Evolutionary conservation across 1,140 invertebrate species (phyloP).

Genomic region (Archivesica marissinica): DNA sequence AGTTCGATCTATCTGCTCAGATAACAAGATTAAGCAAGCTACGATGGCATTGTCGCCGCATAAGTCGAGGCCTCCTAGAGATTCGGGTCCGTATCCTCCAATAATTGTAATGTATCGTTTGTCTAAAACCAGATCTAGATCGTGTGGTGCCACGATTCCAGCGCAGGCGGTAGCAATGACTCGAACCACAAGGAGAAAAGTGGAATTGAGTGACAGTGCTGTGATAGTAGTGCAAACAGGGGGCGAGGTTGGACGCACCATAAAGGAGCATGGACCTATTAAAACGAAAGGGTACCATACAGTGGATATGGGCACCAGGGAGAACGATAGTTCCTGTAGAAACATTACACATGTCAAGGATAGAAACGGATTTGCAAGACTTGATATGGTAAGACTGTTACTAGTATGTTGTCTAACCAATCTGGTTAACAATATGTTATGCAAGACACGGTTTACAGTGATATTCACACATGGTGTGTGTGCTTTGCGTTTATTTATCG

Average conservation of each 20-base stretch:
- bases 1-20: background rate
- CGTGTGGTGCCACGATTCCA: conserved; percentile 22
- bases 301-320: background rate
- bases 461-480: too few species aligned
- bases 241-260: background rate
- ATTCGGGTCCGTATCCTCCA: background rate
- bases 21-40: background rate
- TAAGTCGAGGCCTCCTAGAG: conserved; percentile 12
- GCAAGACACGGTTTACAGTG: too few species aligned
- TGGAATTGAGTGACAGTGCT: conserved; percentile 10
- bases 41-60: background rate
- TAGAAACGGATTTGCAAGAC: conserved; percentile 44
- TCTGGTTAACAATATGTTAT: too few species aligned
- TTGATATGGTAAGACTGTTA: conserved; percentile 39
- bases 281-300: background rate
- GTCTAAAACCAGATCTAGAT: conserved; percentile 54
- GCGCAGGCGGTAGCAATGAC: background rate
- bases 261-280: background rate
- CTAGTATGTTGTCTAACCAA: background rate
- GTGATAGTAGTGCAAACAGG: conserved; percentile 1
- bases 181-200: background rate
- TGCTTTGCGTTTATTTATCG: too few species aligned
- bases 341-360: background rate
- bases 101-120: conserved; percentile 57
- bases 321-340: background rate